These are phyloP conservation scores for Drosophila punjabiensis DNA, from an alignment of 1,140 invertebrate species.

Conservation along the genomic window DNA sequence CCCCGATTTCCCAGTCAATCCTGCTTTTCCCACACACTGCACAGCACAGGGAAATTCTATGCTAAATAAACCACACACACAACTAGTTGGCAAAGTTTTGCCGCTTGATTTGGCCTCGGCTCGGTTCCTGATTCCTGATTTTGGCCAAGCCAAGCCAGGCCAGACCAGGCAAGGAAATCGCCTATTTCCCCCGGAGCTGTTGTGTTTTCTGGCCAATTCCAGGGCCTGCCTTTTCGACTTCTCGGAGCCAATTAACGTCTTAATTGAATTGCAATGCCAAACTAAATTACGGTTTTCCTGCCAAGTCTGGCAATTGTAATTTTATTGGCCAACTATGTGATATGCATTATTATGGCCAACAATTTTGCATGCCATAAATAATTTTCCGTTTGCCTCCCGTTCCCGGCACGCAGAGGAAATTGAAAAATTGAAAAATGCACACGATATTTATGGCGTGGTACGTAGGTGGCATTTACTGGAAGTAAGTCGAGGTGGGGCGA, in stretches of 20 bases:
- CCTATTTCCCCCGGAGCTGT: slow-evolving; percentile 64
- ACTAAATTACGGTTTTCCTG: slow-evolving; percentile 34
- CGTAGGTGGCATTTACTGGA: slow-evolving; percentile 35
- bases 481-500: neutral
- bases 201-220: slow-evolving; percentile 56
- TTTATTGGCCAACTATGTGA: slow-evolving; percentile 55
- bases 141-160: slow-evolving; percentile 30
- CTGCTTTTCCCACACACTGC: slow-evolving; percentile 31
- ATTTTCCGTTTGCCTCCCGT: slow-evolving; percentile 43
- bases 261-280: slow-evolving; percentile 72
- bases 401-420: slow-evolving; percentile 46
- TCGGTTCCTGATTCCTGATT: slow-evolving; percentile 40
- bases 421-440: slow-evolving; percentile 61
- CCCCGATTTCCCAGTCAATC: neutral
- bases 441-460: slow-evolving; percentile 54
- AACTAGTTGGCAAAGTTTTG: slow-evolving; percentile 70
- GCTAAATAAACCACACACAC: slow-evolving; percentile 61
- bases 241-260: slow-evolving; percentile 70
- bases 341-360: slow-evolving; percentile 55
- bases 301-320: slow-evolving; percentile 53
- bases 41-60: slow-evolving; percentile 61
- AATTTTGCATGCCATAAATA: slow-evolving; percentile 64
- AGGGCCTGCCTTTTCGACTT: slow-evolving; percentile 41
- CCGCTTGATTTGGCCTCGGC: slow-evolving; percentile 73
- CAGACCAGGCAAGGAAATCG: slow-evolving; percentile 60